Evolutionary conservation across 2,113 vertebrate species (phyloP).

Genomic region (Illadopsis cleaveri): DNA sequence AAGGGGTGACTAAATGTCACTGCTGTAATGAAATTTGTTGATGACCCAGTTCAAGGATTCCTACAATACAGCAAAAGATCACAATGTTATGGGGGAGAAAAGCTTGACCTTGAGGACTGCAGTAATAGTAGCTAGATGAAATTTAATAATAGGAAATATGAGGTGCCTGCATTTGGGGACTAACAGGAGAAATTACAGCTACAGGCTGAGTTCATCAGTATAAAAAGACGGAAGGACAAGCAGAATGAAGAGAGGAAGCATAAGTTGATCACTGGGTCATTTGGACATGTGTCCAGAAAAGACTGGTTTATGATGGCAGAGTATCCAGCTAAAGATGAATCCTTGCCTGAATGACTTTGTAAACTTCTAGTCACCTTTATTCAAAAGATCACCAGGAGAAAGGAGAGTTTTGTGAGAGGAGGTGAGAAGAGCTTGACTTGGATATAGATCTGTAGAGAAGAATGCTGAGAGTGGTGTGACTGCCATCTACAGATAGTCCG

Average conservation of each 20-base stretch:
- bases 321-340: background rate
- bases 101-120: background rate
- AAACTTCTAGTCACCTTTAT: background rate
- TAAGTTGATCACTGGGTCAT: background rate
- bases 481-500: constrained; percentile 39
- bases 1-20: constrained; percentile 12
- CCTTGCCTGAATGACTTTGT: background rate
- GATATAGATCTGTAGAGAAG: background rate
- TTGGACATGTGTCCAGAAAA: background rate
- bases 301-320: background rate
- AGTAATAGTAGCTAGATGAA: constrained; percentile 1
- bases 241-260: background rate
- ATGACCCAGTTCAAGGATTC: constrained; percentile 7
- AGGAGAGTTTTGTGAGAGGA: background rate
- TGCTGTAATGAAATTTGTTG: background rate
- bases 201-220: background rate
- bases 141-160: constrained; percentile 6
- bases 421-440: background rate
- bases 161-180: background rate
- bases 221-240: background rate
- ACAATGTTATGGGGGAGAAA: background rate
- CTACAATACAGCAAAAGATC: background rate
- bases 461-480: background rate
- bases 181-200: background rate
- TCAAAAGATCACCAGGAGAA: background rate